Evolutionary conservation across 2,888 invertebrate species (phyloP), one percentile per base, ranked within the genome.

Genomic region (Toxonevra muliebris): DNA sequence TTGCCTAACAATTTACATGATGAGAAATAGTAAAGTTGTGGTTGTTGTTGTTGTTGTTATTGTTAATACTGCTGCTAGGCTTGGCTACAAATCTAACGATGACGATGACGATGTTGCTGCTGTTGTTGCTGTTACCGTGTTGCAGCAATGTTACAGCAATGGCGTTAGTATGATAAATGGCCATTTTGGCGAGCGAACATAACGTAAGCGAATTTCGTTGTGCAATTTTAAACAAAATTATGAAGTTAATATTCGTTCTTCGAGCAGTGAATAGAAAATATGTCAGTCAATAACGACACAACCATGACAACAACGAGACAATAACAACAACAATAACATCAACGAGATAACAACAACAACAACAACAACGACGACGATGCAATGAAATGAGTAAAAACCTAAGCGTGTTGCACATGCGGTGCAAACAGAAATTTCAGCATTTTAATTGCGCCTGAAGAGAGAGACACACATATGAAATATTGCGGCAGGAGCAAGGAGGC

Each of bases 381-480:
- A 48, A n/a, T 2, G 50, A 30, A 48, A 48, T 48, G 11, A 5
- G 43, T 45, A 61, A 50, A 52, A n/a, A 42, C 42, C 19, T 43
- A 41, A 55, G 55, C 30, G 54, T 55, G 63, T 55, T 63, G 63
- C 48, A 55, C 55, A 55, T 61, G 40, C 20, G 40, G 40, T 13
- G 30, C 50, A 61, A 63, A 53, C 20, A 20, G 45, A 20, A 62
- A 45, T 63, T 54, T 63, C 43, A 63, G 55, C 63, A 63, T 63
- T 30, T 30, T 30, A 30, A 30, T 30, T 30, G 30, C 7, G 30
- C 30, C 30, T 30, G 30, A 30, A 30, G 30, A 30, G 30, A 30
- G 3, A 7, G 2, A 4, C 30, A 30, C 7, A 30, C 30, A 30
- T 4, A 30, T 15, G 52, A 15, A 10, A 19, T 3, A 20, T 43